A percentile compares a stretch with the other conserved stretches of the same genome.
Conservation (phyloP, 92 coral and sea anemone genomes). For the Blastomussa wellsi region DNA sequence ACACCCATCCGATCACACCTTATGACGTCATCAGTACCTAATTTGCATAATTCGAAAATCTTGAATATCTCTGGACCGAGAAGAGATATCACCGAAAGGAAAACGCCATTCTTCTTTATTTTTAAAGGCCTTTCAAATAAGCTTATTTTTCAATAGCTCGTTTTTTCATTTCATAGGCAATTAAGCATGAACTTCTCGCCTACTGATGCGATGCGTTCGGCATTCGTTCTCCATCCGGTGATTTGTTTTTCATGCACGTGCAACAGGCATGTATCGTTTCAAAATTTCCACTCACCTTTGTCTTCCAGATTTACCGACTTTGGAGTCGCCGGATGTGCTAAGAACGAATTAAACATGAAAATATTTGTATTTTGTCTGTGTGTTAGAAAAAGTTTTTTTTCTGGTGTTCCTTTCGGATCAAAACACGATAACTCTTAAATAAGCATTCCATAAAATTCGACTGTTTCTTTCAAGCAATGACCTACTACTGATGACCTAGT, state of each 20-base stretch:
- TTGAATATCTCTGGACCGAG: too few relatives aligned
- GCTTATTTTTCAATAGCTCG: too few relatives aligned
- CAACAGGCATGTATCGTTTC: neutral
- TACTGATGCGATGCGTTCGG: neutral
- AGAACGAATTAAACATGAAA: constrained; percentile 22
- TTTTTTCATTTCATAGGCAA: too few relatives aligned
- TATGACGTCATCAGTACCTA: too few relatives aligned
- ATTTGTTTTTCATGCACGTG: neutral
- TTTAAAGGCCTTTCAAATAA: too few relatives aligned
- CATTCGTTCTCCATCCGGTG: neutral
- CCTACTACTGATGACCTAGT: neutral
- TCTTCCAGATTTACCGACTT: constrained; percentile 55
- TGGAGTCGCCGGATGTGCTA: constrained; percentile 33
- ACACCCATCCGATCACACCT: too few relatives aligned
- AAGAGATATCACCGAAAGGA: too few relatives aligned
- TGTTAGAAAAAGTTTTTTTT: too few relatives aligned
- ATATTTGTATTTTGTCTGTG: neutral
- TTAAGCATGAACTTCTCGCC: neutral
- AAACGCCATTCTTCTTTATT: too few relatives aligned
- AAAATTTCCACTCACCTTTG: constrained; percentile 32
- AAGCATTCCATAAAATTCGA: neutral
- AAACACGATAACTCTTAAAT: neutral
- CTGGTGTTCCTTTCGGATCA: neutral
- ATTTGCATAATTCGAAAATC: too few relatives aligned
- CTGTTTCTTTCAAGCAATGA: neutral